Base-by-base conservation (phyloP, 2,797 vertebrate species). In the Cheracebus regulus region DNA sequence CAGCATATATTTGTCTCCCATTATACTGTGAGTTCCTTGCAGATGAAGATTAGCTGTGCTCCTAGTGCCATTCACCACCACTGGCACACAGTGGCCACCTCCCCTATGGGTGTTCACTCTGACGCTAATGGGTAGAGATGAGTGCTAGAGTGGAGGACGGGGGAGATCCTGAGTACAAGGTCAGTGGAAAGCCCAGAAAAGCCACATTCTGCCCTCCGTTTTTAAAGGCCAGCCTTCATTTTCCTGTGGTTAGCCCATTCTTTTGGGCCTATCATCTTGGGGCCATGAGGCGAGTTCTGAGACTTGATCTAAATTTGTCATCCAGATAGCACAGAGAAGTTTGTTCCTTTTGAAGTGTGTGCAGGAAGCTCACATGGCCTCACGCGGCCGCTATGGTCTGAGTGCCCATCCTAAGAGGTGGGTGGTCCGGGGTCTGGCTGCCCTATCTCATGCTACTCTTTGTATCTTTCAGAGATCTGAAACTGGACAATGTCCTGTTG, bases 401-500 rank as follows among this genome's bases (percentile, higher is more conserved):
- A 36, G 57, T 17, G 0, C 20, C 50, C 2, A 1, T 64, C 19
- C 12, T 0, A 0, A 15, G 2, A 19, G 39, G 17, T 36, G 17
- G 33, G 10, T 26, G 39, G 72, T 52, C 2, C 20, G 11, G 39
- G 20, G 44, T 76, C 92, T 0, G 5, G 50, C 83, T 58, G 8
- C 79, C 22, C 64, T 52, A 5, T 50, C 55, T 39, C 26, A 4
- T 33, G 50, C 48, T 72, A 19, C 5, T 55, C 4, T 55, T 70
- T 87, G 12, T 96, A 94, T 89, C 0, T 98, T 98, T 67, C 98
- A 99, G 99, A 98, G 99, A 99, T 98, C 98, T 99, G 88, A 99
- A 99, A 97, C 97, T 99, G 98, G 99, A 99, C 98, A 99, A 99
- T 0, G 99, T 99, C 76, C 98, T 99, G 8, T 98, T 99, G 93